Base-by-base conservation (phyloP, 2,888 invertebrate species). In the Pterobdella sp. region DNA sequence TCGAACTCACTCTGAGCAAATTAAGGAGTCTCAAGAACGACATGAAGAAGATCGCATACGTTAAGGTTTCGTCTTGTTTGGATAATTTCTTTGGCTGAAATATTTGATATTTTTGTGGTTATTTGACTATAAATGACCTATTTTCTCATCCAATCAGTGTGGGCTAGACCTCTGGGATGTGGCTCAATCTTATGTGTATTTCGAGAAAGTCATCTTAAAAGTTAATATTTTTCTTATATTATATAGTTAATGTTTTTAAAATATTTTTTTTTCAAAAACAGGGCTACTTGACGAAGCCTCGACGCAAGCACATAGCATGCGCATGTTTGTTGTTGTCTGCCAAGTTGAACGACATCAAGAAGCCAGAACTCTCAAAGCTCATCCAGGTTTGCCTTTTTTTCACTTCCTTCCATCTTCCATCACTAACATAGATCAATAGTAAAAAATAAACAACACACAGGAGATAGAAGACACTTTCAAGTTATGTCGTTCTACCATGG, bases 181-280 rank as follows among this genome's bases (percentile, higher is more conserved):
- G 29, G 95, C 97, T 29, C 94, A 94, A 83, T 92, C 95, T 0
- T 96, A 94, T 82, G 96, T 96, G n/a, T 97, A 94, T 85, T 97
- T 96, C 84, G 97, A 98, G 84, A 94, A 94, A 83, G 86, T 97
- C 72, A 94, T 97, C 78, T 86, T 95, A 70, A 91, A 91, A 77
- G 85, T 84, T 42, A 66, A 63, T 60, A 64, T 34, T 18, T 18
- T 60, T n/a, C 14, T 56, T 73, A 22, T 68, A 22, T 64, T 64
- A 26, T 10, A 22, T 64, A 22, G 29, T 32, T 75, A 36, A 52
- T 68, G 18, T 22, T 70, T 65, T 36, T 26, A 26, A 4, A 22
- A 35, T 52, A 56, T 56, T 73, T 31, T 56, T 37, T 69, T 26
- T 4, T 32, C n/a, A 26, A 35, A 36, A 63, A 4, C 78, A 84